Percentiles rank a stretch among this genome's conserved stretches.
Conservation (phyloP, 2,888 invertebrate genomes). For the Napeogenes inachia region DNA sequence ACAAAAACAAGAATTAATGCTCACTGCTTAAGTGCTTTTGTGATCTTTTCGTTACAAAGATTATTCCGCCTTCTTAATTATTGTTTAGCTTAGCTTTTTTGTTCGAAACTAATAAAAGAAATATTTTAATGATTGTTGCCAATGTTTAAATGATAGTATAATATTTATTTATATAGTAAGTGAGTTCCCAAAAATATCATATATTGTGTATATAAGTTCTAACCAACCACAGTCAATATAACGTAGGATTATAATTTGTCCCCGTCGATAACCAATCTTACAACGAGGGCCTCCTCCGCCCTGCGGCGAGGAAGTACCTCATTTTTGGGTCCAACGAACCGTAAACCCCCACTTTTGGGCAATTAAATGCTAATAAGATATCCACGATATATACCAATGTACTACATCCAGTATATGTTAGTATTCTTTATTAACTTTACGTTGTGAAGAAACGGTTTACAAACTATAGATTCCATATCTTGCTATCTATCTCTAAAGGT, state of each 20-base stretch:
- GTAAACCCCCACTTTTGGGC: conserved; percentile 66
- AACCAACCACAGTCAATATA: neutral
- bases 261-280: conserved; percentile 48
- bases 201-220: neutral
- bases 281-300: conserved; percentile 56
- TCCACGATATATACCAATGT: conserved; percentile 23
- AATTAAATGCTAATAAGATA: conserved; percentile 73
- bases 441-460: neutral
- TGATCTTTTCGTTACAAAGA: neutral
- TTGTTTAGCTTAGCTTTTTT: too few species aligned
- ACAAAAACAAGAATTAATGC: conserved; percentile 11
- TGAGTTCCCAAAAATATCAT: too few species aligned
- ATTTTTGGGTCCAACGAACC: conserved; percentile 73
- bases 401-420: neutral
- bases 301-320: conserved; percentile 69
- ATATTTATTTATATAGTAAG: too few species aligned
- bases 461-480: neutral
- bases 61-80: neutral
- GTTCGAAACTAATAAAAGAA: too few species aligned
- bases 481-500: conserved; percentile 20
- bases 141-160: too few species aligned
- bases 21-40: neutral
- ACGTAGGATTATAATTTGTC: conserved; percentile 21
- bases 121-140: too few species aligned
- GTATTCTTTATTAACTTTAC: neutral